Evolutionary conservation across 2,797 vertebrate species (phyloP).

Genomic region (Parauchenoglanis punctatus): DNA sequence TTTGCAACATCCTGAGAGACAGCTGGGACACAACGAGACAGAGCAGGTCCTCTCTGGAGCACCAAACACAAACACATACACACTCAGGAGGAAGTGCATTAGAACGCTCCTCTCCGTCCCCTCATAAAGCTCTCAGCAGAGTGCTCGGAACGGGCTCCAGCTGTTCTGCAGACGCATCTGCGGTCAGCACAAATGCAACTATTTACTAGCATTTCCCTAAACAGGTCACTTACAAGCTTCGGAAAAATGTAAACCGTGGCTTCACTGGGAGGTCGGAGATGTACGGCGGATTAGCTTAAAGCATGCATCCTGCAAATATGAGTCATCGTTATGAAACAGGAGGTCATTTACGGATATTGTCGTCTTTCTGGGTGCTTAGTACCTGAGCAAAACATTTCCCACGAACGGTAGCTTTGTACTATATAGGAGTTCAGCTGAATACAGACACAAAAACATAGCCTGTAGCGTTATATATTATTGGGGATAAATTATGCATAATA

Average conservation of each 20-base stretch:
- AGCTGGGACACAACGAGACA: not conserved
- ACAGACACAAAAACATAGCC: not conserved
- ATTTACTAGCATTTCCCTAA: conserved; percentile 41
- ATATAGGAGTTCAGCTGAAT: not conserved
- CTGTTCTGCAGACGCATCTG: conserved; percentile 23
- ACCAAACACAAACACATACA: conserved; percentile 12
- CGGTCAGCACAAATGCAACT: conserved; percentile 38
- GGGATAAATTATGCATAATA: not conserved
- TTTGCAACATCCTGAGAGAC: not conserved
- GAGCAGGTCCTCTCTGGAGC: not conserved
- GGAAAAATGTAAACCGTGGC: conserved; percentile 41
- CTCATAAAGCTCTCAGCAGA: conserved; percentile 33
- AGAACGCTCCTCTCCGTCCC: not conserved
- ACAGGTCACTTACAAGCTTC: conserved; percentile 22
- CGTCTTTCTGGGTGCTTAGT: not conserved
- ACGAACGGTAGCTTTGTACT: not conserved
- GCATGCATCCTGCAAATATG: not conserved
- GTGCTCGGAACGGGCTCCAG: conserved; percentile 20
- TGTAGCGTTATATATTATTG: not conserved
- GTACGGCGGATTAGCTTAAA: not conserved
- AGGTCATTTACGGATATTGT: not conserved
- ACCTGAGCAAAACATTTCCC: not conserved
- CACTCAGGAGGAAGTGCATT: conserved; percentile 32
- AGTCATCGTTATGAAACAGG: not conserved
- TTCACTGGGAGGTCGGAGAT: not conserved